Evolutionary conservation across 2,888 invertebrate species (phyloP).

Genomic region (Choreutis nemorana): DNA sequence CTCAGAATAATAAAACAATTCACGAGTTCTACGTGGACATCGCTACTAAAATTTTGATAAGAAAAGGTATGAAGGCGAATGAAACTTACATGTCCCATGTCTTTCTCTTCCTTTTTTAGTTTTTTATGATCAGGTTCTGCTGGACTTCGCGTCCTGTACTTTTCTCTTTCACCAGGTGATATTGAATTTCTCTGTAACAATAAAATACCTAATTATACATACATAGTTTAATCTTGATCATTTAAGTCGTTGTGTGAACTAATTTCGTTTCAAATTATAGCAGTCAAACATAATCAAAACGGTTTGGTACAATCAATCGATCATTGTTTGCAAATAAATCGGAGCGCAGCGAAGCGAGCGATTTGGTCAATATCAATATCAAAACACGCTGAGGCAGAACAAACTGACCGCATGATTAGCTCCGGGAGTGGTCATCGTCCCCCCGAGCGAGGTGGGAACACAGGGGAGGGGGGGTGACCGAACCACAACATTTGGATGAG

Average conservation of each 20-base stretch:
- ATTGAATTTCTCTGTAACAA: conserved; percentile 81
- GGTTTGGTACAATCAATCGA: conserved; percentile 62
- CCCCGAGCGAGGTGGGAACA: conserved; percentile 18
- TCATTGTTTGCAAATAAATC: conserved; percentile 66
- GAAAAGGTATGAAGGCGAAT: background rate
- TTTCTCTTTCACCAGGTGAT: conserved; percentile 84
- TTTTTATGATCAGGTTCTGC: conserved; percentile 76
- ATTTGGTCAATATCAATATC: conserved; percentile 65
- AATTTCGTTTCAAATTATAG: conserved; percentile 44
- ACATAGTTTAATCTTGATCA: background rate
- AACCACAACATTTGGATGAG: conserved; percentile 55
- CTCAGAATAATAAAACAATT: too few species aligned
- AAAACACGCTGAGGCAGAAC: conserved; percentile 66
- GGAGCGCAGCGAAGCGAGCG: conserved; percentile 55
- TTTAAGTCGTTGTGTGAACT: background rate
- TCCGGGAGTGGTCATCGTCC: conserved; percentile 59
- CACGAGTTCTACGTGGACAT: background rate
- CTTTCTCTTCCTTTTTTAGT: conserved; percentile 85
- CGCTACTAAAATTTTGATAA: background rate
- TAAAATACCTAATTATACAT: background rate
- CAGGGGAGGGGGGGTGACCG: conserved; percentile 15
- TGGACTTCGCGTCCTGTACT: conserved; percentile 83
- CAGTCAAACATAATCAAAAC: conserved; percentile 59
- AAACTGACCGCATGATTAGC: conserved; percentile 67
- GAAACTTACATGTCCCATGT: conserved; percentile 78